Evolutionary conservation across 2,113 vertebrate species (phyloP).

Genomic region (Promerops cafer): DNA sequence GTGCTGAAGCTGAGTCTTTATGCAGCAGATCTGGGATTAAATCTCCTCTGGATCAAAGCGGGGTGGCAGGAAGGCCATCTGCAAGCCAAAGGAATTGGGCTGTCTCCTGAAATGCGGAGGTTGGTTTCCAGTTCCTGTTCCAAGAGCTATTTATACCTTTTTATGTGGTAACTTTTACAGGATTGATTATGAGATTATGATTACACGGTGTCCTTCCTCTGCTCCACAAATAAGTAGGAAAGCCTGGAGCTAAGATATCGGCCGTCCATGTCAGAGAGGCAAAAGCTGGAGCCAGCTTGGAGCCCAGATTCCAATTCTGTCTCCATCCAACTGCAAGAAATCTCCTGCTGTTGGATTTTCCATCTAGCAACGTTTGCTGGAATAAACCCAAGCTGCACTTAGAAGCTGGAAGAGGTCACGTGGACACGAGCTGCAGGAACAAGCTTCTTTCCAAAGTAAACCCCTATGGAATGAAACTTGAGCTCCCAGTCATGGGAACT

Average conservation of each 20-base stretch:
- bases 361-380: background rate
- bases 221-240: background rate
- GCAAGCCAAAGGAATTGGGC: background rate
- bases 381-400: background rate
- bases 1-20: background rate
- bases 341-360: background rate
- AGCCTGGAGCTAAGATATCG: background rate
- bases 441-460: slow-evolving; percentile 44
- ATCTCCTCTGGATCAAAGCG: background rate
- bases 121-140: slow-evolving; percentile 38
- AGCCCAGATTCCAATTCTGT: background rate
- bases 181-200: background rate
- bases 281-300: background rate
- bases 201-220: background rate
- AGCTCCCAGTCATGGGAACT: slow-evolving; percentile 3
- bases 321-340: background rate
- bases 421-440: background rate
- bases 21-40: background rate
- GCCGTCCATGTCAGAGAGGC: accelerated
- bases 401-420: background rate
- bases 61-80: background rate
- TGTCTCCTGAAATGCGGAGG: background rate
- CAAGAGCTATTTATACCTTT: slow-evolving; percentile 18
- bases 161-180: background rate
- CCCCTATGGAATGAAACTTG: slow-evolving; percentile 1